phyloP scores from a whole-genome alignment of 2,888 invertebrate genomes.

The Polyommatus iphigenia region DNA sequence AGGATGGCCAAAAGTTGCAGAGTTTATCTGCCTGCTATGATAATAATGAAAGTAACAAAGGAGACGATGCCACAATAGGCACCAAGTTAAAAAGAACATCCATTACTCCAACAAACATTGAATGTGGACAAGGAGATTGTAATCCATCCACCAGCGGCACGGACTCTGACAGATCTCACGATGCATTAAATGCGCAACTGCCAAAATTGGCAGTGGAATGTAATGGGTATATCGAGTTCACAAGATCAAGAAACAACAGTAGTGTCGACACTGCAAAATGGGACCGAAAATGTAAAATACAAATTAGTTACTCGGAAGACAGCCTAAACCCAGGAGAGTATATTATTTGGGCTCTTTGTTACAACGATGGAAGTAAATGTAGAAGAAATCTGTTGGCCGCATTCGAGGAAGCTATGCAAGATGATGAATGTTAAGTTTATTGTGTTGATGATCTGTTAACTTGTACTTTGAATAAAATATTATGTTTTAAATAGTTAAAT shows the following conservation, averaged over 20 bases:
- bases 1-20: constrained; percentile 41
- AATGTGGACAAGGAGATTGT: constrained; percentile 73
- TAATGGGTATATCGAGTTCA: constrained; percentile 71
- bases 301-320: constrained; percentile 81
- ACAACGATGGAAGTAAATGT: constrained; percentile 81
- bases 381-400: constrained; percentile 79
- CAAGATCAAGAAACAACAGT: constrained; percentile 60
- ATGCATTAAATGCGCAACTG: constrained; percentile 64
- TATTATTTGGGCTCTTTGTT: constrained; percentile 81
- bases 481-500: neutral
- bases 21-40: constrained; percentile 44
- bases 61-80: constrained; percentile 53
- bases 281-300: constrained; percentile 82
- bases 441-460: neutral
- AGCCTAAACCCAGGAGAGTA: constrained; percentile 76
- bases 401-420: constrained; percentile 66
- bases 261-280: constrained; percentile 75
- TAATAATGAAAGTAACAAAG: constrained; percentile 54
- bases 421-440: constrained; percentile 43
- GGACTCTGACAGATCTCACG: constrained; percentile 63
- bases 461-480: neutral
- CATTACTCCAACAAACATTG: constrained; percentile 67
- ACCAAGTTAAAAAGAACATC: constrained; percentile 30
- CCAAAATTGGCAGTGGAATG: constrained; percentile 72
- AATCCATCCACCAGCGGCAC: constrained; percentile 69